phyloP scores from a whole-genome alignment of 2,113 vertebrate species.

The Syngnathus floridae region DNA sequence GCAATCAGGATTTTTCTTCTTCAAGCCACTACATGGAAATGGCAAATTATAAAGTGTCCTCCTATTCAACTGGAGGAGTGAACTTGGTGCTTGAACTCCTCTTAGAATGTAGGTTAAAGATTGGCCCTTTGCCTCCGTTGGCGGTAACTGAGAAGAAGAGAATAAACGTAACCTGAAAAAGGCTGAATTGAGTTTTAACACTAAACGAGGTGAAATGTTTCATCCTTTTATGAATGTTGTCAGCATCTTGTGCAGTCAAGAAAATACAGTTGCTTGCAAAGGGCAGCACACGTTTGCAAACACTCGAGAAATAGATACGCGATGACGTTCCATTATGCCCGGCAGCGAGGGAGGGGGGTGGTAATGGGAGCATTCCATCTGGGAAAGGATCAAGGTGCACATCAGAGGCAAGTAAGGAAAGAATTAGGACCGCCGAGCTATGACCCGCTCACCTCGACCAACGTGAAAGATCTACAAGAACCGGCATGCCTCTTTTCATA shows the following conservation, averaged over 20 bases:
- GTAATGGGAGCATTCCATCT: background rate
- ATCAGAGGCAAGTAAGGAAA: background rate
- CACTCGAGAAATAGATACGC: background rate
- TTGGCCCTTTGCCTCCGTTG: background rate
- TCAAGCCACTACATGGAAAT: constrained; percentile 52
- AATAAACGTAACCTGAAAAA: background rate
- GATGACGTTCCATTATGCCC: background rate
- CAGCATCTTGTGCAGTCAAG: background rate
- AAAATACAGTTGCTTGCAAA: background rate
- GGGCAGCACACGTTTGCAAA: background rate
- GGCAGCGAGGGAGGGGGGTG: background rate
- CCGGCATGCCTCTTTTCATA: background rate
- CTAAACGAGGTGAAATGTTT: background rate
- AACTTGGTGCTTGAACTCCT: constrained; percentile 16
- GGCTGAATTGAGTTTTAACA: background rate
- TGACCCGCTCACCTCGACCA: background rate
- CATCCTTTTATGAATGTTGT: background rate
- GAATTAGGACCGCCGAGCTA: background rate
- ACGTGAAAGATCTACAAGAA: background rate
- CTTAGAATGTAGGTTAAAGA: constrained; percentile 12
- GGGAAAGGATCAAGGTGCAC: constrained; percentile 1
- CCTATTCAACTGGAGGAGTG: constrained; percentile 32
- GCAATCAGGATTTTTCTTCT: constrained; percentile 56
- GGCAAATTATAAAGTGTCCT: constrained; percentile 45
- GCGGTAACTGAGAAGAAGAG: background rate